A percentile compares a stretch with the other conserved stretches of the same genome.
Evolutionary conservation across 2,797 vertebrate genomes (phyloP).

Genomic region (Phoxinus dragarum): DNA sequence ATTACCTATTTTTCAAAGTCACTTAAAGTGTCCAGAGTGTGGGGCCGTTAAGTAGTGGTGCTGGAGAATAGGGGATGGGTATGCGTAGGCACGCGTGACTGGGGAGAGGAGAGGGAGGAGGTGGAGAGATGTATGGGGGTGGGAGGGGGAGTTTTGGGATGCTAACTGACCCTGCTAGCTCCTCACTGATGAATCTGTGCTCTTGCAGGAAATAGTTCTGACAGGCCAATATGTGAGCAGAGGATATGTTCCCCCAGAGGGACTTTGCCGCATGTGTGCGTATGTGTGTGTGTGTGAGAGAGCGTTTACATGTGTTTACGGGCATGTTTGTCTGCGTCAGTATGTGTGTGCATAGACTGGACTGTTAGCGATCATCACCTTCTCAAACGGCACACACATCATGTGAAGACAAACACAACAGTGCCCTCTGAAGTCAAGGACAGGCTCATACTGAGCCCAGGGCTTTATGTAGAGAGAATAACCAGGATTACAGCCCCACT

Average conservation of each 20-base stretch:
- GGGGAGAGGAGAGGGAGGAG: slow-evolving; percentile 58
- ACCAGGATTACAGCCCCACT: slow-evolving; percentile 54
- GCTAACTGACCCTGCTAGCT: slow-evolving; percentile 82
- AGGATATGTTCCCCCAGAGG: slow-evolving; percentile 73
- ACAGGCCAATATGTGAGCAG: slow-evolving; percentile 85
- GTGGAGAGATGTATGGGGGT: slow-evolving; percentile 42
- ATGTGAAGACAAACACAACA: slow-evolving; percentile 70
- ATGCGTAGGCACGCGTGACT: slow-evolving; percentile 86
- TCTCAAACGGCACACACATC: slow-evolving; percentile 67
- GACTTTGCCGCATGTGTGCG: slow-evolving; percentile 41
- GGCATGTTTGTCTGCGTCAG: slow-evolving; percentile 67
- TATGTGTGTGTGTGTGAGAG: slow-evolving; percentile 65
- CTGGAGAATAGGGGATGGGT: slow-evolving; percentile 76
- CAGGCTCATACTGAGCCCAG: slow-evolving; percentile 60
- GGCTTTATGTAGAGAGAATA: slow-evolving; percentile 61
- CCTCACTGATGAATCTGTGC: slow-evolving; percentile 84
- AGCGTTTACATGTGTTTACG: slow-evolving; percentile 55
- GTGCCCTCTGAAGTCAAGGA: slow-evolving; percentile 79
- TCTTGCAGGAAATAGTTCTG: slow-evolving; percentile 86
- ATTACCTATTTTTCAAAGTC: slow-evolving; percentile 96
- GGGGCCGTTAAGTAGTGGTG: slow-evolving; percentile 82
- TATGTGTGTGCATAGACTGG: slow-evolving; percentile 46
- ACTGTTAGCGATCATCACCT: slow-evolving; percentile 70
- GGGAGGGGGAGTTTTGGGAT: slow-evolving; percentile 70
- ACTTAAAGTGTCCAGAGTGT: slow-evolving; percentile 87